Conservation (phyloP, 2,113 vertebrate genomes). For the Poecilia latipinna region DNA sequence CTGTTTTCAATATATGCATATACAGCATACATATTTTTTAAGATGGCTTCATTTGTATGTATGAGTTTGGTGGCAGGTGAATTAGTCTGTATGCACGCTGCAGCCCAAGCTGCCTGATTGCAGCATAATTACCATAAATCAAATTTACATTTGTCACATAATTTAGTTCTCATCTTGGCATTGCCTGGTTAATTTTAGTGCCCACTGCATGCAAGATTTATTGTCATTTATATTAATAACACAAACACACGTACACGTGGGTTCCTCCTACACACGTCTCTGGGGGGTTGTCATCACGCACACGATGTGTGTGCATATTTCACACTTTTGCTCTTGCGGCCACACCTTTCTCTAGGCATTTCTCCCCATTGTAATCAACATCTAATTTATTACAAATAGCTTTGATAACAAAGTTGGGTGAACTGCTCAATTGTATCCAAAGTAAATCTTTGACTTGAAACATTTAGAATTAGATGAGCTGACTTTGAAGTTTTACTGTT, state of each 20-base stretch:
- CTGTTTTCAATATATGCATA: background rate
- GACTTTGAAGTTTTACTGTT: background rate
- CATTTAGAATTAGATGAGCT: background rate
- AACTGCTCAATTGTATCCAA: background rate
- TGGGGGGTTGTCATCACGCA: conserved; percentile 22
- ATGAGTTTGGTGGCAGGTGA: conserved; percentile 69
- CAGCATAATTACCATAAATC: conserved; percentile 75
- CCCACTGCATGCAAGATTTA: conserved; percentile 64
- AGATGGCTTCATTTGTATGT: conserved; percentile 71
- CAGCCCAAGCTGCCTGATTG: conserved; percentile 53
- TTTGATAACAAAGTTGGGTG: conserved; percentile 13
- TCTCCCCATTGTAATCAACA: conserved; percentile 10
- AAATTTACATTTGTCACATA: conserved; percentile 73
- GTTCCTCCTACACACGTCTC: conserved; percentile 23
- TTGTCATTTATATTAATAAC: conserved; percentile 65
- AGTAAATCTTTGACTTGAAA: background rate
- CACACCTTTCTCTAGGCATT: background rate
- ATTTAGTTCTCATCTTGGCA: conserved; percentile 66
- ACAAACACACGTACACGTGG: conserved; percentile 11
- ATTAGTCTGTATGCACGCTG: conserved; percentile 51
- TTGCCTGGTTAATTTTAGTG: conserved; percentile 66
- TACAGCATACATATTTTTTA: conserved; percentile 14
- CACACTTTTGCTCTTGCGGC: conserved; percentile 23
- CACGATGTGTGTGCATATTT: conserved; percentile 20
- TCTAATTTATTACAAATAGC: conserved; percentile 12